These are phyloP conservation scores for Calidris pugnax DNA, from an alignment of 2,113 vertebrate species.

Conservation along the genomic window DNA sequence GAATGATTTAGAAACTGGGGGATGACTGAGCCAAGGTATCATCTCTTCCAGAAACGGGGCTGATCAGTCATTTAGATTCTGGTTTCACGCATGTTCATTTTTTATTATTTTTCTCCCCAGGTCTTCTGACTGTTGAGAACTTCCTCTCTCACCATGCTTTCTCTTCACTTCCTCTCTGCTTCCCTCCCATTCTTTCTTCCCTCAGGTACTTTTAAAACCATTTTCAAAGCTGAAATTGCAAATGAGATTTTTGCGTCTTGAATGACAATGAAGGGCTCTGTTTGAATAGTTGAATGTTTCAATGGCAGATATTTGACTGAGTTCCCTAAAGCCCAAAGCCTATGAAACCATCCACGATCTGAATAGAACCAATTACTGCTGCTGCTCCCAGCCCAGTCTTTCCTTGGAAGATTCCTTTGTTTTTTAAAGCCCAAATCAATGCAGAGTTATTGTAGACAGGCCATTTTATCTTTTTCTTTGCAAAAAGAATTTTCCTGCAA, in stretches of 20 bases:
- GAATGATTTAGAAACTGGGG: neutral
- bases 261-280: constrained; percentile 48
- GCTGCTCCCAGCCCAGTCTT: neutral
- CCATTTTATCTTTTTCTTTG: neutral
- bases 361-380: constrained; percentile 38
- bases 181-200: constrained; percentile 41
- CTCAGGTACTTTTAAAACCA: constrained; percentile 41
- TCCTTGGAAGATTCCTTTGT: constrained; percentile 3
- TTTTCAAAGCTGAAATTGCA: constrained; percentile 59
- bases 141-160: neutral
- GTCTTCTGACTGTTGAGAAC: constrained; percentile 18
- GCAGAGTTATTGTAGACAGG: neutral
- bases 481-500: neutral
- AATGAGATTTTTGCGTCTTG: constrained; percentile 16
- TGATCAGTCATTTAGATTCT: neutral
- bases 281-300: constrained; percentile 51
- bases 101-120: neutral
- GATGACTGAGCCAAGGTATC: neutral
- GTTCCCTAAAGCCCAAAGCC: constrained; percentile 41
- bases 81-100: neutral
- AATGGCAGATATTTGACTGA: constrained; percentile 32
- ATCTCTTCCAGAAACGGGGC: neutral
- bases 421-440: neutral
- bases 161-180: constrained; percentile 34
- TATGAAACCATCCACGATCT: constrained; percentile 26